Base-by-base conservation (phyloP, 2,888 invertebrate species). In the Drosophila falleni region DNA sequence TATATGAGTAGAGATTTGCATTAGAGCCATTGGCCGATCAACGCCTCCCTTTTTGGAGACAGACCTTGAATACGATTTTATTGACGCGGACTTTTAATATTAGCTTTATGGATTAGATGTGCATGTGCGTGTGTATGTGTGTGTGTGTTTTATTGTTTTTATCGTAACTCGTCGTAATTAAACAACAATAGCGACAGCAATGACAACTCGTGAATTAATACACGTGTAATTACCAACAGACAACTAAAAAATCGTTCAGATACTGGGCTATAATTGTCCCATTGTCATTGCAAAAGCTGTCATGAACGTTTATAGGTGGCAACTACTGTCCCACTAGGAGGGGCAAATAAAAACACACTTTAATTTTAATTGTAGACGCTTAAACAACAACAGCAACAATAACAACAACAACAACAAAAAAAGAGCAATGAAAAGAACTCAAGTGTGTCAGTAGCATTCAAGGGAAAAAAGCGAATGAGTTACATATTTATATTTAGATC, bases 231-330 rank as follows among this genome's bases (percentile, higher is more conserved):
- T 85, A 71, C 64, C 55, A 54, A 49, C 46, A 69, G 71, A 69
- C 56, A 74, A 71, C 61, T 59, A 50, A n/a, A 67, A 65, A 67
- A 78, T 64, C 63, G 66, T 64, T 64, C 72, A 69, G 55, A 70
- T 78, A 75, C 75, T 61, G 49, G 62, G 37, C 72, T 73, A 77
- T 84, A 81, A 81, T 85, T 81, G 66, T 71, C 44, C 65, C 69
- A 85, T 81, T 85, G 79, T 74, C 76, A 79, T 65, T 76, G 81
- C 68, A 60, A 71, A 65, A 51, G 53, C 59, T 56, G 72, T 64
- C 33, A 54, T 39, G 26, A 70, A 49, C 47, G 50, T 50, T 50
- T 65, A 64, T 31, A 60, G 59, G 46, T 26, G 39, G 11, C 37
- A 56, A 49, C 55, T 29, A 35, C 35, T 50, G 50, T 50, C n/a